These are phyloP conservation scores for Coilia nasus DNA, from an alignment of 2,797 vertebrate species.

Conservation along the genomic window DNA sequence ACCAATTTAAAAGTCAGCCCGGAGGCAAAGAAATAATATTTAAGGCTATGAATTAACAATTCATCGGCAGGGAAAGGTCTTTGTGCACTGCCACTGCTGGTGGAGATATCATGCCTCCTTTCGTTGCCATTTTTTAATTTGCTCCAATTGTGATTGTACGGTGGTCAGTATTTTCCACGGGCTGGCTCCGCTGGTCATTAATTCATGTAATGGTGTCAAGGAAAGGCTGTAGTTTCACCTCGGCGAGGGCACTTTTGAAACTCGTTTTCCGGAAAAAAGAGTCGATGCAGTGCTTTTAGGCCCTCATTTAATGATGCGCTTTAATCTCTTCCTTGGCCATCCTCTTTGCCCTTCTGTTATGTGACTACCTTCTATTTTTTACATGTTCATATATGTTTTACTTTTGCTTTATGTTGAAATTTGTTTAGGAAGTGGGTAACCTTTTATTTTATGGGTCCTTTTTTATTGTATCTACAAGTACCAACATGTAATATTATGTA, in stretches of 20 bases:
- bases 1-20: conserved; percentile 45
- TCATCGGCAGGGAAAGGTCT: conserved; percentile 17
- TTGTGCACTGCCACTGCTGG: not conserved
- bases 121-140: conserved; percentile 14
- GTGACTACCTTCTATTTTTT: not conserved
- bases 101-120: not conserved
- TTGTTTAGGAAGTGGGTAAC: too few species aligned
- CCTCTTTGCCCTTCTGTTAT: not conserved
- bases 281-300: not conserved
- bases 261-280: not conserved
- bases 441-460: too few species aligned
- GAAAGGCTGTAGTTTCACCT: conserved; percentile 11
- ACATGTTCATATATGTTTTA: not conserved
- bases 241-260: not conserved
- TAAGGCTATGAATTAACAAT: conserved; percentile 49
- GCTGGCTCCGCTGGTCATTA: not conserved
- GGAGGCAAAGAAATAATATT: conserved; percentile 34
- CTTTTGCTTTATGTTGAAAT: not conserved
- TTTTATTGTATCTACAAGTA: too few species aligned
- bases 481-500: too few species aligned
- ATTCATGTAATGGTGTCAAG: conserved; percentile 13
- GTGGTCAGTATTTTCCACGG: not conserved
- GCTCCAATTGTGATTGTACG: not conserved
- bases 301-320: not conserved
- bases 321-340: not conserved